These are phyloP conservation scores for Trichoplusia ni DNA, from an alignment of 1,140 invertebrate genomes.

Conservation along the genomic window DNA sequence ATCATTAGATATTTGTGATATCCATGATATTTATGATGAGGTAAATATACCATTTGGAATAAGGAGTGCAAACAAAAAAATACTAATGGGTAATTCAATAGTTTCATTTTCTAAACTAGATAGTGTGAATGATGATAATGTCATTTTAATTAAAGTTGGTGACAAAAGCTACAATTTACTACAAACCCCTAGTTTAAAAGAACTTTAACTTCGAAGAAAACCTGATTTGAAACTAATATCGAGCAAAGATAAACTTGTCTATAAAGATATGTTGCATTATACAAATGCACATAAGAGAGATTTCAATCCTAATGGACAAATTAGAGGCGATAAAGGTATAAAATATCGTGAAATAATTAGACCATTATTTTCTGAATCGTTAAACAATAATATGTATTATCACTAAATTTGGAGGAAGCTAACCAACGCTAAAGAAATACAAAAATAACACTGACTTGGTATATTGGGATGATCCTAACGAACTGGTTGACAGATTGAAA, in stretches of 20 bases:
- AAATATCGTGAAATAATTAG: slow-evolving; percentile 29
- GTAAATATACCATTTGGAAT: slow-evolving; percentile 22
- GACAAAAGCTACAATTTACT: slow-evolving; percentile 20
- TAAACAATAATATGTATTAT: background rate
- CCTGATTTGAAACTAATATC: slow-evolving; percentile 29
- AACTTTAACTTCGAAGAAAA: slow-evolving; percentile 24
- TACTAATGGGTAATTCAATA: slow-evolving; percentile 16
- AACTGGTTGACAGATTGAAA: slow-evolving; percentile 23
- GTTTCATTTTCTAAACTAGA: slow-evolving; percentile 20
- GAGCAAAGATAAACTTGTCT: slow-evolving; percentile 2
- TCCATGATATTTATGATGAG: background rate
- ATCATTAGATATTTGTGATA: background rate
- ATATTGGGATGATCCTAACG: slow-evolving; percentile 38
- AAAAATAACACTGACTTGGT: slow-evolving; percentile 30
- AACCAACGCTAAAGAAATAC: slow-evolving; percentile 25
- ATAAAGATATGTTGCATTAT: slow-evolving; percentile 15
- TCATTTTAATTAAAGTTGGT: background rate
- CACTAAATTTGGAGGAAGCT: slow-evolving; percentile 10
- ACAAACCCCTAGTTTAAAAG: slow-evolving; percentile 21
- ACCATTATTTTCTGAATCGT: slow-evolving; percentile 2
- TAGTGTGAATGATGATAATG: slow-evolving; percentile 1
- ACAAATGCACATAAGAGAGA: slow-evolving; percentile 32
- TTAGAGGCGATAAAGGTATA: slow-evolving; percentile 29
- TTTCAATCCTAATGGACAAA: slow-evolving; percentile 28
- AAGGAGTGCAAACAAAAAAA: slow-evolving; percentile 21